Evolutionary conservation across 2,113 vertebrate species (phyloP).

Genomic region (Lamprotornis superbus): DNA sequence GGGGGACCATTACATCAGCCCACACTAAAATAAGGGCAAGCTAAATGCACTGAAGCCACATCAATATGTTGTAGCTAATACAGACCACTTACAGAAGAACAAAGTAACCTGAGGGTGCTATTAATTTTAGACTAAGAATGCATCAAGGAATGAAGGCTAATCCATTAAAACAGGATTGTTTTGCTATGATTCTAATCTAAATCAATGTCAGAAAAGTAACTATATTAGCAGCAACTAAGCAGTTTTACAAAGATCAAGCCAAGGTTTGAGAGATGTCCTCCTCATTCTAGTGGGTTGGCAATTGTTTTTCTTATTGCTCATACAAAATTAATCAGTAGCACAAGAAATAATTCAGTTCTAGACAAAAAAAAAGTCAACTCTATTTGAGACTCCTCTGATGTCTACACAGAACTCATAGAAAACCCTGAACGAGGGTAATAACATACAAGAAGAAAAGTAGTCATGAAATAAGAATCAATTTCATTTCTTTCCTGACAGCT

Average conservation of each 20-base stretch:
- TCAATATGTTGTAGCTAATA: background rate
- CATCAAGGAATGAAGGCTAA: conserved; percentile 15
- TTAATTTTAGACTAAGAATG: conserved; percentile 61
- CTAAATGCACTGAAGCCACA: background rate
- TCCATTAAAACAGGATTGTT: conserved; percentile 46
- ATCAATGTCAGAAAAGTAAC: conserved; percentile 58
- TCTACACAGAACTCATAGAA: background rate
- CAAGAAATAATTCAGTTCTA: background rate
- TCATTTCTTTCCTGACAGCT: background rate
- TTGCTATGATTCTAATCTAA: conserved; percentile 50
- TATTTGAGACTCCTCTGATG: background rate
- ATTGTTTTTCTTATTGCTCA: background rate
- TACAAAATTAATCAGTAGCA: conserved; percentile 5
- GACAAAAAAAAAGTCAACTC: background rate
- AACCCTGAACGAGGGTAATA: background rate
- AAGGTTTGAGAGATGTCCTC: conserved; percentile 12
- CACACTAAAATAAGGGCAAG: background rate
- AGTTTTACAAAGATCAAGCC: conserved; percentile 44
- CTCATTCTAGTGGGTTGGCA: background rate
- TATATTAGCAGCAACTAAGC: conserved; percentile 33
- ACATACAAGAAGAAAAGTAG: background rate
- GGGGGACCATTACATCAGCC: background rate
- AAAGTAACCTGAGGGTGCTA: conserved; percentile 42
- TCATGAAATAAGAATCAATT: background rate
- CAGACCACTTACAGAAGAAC: conserved; percentile 17